Percentiles rank a stretch among this genome's conserved stretches.
Conservation (phyloP, 2,888 invertebrate species). For the Andrena minutula region DNA sequence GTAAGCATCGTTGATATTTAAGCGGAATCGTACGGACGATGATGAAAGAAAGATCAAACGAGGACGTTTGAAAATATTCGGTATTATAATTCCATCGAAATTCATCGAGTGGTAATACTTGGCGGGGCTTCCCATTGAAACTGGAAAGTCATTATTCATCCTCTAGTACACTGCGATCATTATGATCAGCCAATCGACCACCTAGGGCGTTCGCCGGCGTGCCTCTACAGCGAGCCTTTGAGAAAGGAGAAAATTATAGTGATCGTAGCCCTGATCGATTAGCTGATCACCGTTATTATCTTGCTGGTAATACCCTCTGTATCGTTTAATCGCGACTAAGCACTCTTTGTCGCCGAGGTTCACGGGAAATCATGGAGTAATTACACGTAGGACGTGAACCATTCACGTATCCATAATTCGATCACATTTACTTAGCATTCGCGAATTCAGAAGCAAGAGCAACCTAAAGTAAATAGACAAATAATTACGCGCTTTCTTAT, state of each 20-base stretch:
- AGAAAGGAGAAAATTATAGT: conserved; percentile 68
- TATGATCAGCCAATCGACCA: conserved; percentile 65
- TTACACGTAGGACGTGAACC: not conserved
- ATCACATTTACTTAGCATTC: no score
- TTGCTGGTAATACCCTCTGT: conserved; percentile 47
- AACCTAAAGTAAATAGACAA: no score
- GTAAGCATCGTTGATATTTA: not conserved
- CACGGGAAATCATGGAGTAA: not conserved
- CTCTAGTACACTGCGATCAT: conserved; percentile 56
- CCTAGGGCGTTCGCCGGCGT: conserved; percentile 45
- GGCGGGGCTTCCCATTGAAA: conserved; percentile 48
- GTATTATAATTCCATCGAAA: conserved; percentile 48
- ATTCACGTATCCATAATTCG: not conserved
- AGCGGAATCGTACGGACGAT: conserved; percentile 7
- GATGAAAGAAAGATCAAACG: conserved; percentile 12
- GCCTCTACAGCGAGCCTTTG: conserved; percentile 23
- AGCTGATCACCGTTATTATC: conserved; percentile 64
- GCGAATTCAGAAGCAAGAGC: no score
- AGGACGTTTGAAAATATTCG: conserved; percentile 46
- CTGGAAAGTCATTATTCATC: conserved; percentile 63
- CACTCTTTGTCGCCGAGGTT: not conserved
- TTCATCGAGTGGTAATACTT: conserved; percentile 45
- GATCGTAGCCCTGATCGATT: conserved; percentile 64
- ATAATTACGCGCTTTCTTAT: no score
- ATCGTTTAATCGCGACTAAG: conserved; percentile 40